These are phyloP conservation scores for Phalera bucephala DNA, from an alignment of 2,888 invertebrate genomes.

Conservation along the genomic window DNA sequence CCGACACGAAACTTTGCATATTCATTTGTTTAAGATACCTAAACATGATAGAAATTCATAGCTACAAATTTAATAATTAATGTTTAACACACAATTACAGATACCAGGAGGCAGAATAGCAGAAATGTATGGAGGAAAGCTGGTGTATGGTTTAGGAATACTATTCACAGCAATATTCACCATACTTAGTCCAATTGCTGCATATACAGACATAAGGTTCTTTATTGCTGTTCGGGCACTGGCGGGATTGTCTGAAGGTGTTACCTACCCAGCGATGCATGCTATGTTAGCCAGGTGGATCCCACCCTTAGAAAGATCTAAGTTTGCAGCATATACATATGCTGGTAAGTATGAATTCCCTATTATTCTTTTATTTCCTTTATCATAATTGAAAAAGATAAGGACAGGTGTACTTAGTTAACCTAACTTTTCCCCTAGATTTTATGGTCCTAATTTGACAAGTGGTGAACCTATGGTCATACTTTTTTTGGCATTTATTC, in stretches of 20 bases:
- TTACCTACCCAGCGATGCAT: conserved; percentile 97
- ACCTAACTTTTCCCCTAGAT: too few species aligned
- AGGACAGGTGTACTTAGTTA: too few species aligned
- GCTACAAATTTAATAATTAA: too few species aligned
- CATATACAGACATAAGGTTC: conserved; percentile 84
- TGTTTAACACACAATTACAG: conserved; percentile 33
- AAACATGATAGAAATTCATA: too few species aligned
- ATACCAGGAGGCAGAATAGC: conserved; percentile 91
- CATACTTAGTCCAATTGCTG: conserved; percentile 91
- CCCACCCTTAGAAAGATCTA: conserved; percentile 94
- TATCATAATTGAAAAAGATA: too few species aligned
- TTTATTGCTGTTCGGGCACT: conserved; percentile 90
- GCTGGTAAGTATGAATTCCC: conserved; percentile 82
- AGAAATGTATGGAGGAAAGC: conserved; percentile 93
- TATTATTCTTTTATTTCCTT: conserved; percentile 5
- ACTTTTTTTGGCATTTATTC: too few species aligned
- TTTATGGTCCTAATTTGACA: too few species aligned
- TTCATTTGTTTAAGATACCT: too few species aligned
- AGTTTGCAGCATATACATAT: conserved; percentile 94
- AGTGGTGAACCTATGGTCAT: too few species aligned
- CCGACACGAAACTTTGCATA: too few species aligned
- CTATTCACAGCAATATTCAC: conserved; percentile 92
- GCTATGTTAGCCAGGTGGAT: conserved; percentile 96
- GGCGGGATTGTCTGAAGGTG: conserved; percentile 94
- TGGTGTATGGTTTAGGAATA: conserved; percentile 92